phyloP scores from a whole-genome alignment of 2,113 vertebrate genomes.

The Neogobius melanostomus region DNA sequence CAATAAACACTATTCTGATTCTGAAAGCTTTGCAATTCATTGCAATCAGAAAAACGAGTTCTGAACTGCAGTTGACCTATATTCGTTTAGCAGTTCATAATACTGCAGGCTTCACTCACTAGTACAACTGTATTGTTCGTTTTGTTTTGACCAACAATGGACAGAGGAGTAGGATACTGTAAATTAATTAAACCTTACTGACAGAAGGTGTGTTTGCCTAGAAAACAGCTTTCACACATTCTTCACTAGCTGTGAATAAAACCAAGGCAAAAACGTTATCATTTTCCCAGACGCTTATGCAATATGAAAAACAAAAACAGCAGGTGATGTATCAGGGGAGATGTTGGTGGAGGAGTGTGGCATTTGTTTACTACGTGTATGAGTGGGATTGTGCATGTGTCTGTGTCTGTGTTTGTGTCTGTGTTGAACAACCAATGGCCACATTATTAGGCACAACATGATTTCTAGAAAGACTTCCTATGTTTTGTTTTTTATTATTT shows the following conservation, averaged over 20 bases:
- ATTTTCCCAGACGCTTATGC: slow-evolving; percentile 18
- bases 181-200: no score
- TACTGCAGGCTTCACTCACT: no score
- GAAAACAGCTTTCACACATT: neutral
- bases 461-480: neutral
- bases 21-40: no score
- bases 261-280: slow-evolving; percentile 5
- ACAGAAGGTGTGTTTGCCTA: neutral
- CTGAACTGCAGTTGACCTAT: no score
- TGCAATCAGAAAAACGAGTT: no score
- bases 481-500: neutral
- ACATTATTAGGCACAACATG: neutral
- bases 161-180: no score
- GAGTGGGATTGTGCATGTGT: slow-evolving; percentile 18
- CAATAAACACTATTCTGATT: no score
- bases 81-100: no score
- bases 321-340: slow-evolving; percentile 11
- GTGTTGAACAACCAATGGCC: neutral
- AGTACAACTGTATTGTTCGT: no score
- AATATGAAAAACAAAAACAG: slow-evolving; percentile 16
- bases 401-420: slow-evolving; percentile 9
- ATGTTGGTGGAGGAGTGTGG: neutral
- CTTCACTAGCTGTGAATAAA: neutral
- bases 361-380: slow-evolving; percentile 26
- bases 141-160: no score